These are phyloP conservation scores for Heliconius ethilla DNA, from an alignment of 2,888 invertebrate genomes.

Conservation along the genomic window DNA sequence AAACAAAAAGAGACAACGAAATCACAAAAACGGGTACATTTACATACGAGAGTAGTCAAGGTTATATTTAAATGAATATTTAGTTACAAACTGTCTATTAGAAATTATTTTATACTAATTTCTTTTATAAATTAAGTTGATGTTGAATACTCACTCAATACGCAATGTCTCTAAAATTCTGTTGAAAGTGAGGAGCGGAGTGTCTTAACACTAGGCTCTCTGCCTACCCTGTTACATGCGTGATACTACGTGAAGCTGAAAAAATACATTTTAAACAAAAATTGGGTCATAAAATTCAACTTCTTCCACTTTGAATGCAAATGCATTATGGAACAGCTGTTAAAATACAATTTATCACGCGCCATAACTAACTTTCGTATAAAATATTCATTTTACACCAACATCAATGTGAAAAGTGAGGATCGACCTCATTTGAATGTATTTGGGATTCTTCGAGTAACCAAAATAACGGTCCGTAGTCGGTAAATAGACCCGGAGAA, in stretches of 20 bases:
- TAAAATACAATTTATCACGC: slow-evolving; percentile 28
- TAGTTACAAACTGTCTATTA: background rate
- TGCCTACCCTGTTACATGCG: background rate
- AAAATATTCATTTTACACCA: slow-evolving; percentile 30
- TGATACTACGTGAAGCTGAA: background rate
- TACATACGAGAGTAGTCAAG: background rate
- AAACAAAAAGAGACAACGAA: background rate
- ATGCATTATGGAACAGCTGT: slow-evolving; percentile 22
- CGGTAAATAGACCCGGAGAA: slow-evolving; percentile 11
- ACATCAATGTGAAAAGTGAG: slow-evolving; percentile 16
- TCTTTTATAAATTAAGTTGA: background rate
- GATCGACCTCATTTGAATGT: slow-evolving; percentile 32
- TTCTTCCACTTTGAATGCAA: slow-evolving; percentile 2
- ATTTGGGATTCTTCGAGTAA: slow-evolving; percentile 29
- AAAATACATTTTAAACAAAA: background rate
- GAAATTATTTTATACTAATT: background rate
- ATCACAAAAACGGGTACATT: background rate
- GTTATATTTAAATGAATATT: background rate
- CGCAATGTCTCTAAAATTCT: background rate
- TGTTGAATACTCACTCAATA: background rate
- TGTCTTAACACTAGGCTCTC: background rate
- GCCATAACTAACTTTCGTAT: slow-evolving; percentile 24
- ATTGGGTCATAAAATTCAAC: background rate
- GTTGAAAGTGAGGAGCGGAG: background rate
- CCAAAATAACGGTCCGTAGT: slow-evolving; percentile 26